These are phyloP conservation scores for Mirza zaza DNA, from an alignment of 2,113 vertebrate species.

Conservation along the genomic window DNA sequence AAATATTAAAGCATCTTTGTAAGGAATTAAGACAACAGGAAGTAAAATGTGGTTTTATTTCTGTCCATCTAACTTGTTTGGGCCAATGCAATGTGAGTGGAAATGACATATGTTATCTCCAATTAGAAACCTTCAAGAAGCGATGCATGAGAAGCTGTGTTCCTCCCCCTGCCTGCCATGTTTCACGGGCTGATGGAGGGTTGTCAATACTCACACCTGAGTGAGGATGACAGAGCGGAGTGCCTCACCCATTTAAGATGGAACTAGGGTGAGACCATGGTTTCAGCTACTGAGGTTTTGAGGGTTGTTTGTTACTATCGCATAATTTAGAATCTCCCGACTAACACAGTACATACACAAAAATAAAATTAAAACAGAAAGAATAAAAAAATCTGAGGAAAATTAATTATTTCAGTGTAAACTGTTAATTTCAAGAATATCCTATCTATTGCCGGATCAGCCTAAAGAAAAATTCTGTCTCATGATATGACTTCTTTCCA, in stretches of 20 bases:
- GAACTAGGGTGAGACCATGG: neutral
- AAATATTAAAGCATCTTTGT: neutral
- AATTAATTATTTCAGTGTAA: slow-evolving; percentile 7
- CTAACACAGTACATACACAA: neutral
- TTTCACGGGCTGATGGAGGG: neutral
- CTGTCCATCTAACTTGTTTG: neutral
- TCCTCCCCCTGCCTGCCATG: rapidly evolving
- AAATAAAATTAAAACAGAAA: neutral
- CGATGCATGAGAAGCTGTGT: rapidly evolving
- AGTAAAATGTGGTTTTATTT: neutral
- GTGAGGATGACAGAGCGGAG: neutral
- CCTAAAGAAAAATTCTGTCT: neutral
- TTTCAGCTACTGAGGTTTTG: neutral
- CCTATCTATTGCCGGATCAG: neutral
- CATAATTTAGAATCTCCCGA: neutral
- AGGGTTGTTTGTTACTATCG: neutral
- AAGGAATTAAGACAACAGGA: neutral
- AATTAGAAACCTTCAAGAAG: neutral
- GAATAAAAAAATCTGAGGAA: neutral
- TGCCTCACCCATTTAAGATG: neutral
- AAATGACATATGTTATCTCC: neutral
- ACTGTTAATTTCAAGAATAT: neutral
- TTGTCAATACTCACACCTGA: too few species aligned
- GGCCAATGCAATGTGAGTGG: neutral
- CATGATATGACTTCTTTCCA: neutral